Base-by-base conservation (phyloP, 1,140 invertebrate genomes). In the Pentalonia nigronervosa region DNA sequence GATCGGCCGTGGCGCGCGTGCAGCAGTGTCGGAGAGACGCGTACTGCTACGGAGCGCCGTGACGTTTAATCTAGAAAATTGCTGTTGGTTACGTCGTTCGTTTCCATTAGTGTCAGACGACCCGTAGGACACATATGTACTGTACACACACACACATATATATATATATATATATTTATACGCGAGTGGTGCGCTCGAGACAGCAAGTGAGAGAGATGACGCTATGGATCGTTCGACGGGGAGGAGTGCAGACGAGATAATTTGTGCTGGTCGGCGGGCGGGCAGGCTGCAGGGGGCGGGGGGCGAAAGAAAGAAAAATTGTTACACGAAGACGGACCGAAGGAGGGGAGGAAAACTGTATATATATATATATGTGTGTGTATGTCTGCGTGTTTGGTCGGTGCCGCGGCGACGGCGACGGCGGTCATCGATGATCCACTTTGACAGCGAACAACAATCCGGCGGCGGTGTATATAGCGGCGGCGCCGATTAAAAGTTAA, bases 51-150 rank as follows among this genome's bases (percentile, higher is more conserved):
- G 41, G 41, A 86, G 53, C 91, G n/a, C 91, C 76, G 81, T 93
- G 91, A 93, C 94, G 94, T 94, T 94, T 94, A 94, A 94, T 94
- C 94, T 94, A 94, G 94, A 94, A 94, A 94, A 94, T 94, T 94
- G 94, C 94, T 88, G 93, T 93, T 90, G 92, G 91, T 93, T 87
- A 94, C 92, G 84, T 94, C 94, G 94, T 94, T 94, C 93, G 94
- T 94, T 94, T 94, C 93, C 91, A 94, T 94, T 94, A 94, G 89
- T 93, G 94, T 94, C 94, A 93, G 92, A 88, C 93, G 89, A 94
- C 91, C 91, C 91, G 90, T 89, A 90, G 89, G 94, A 93, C 93
- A 90, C 94, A 94, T 90, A 93, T 94, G 94, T 94, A 92, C 91
- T 47, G 30, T 47, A 47, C 45, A 87, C 30, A 87, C 25, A 87